Conservation (phyloP, 2,113 vertebrate genomes). For the Mesembrinibis cayennensis region DNA sequence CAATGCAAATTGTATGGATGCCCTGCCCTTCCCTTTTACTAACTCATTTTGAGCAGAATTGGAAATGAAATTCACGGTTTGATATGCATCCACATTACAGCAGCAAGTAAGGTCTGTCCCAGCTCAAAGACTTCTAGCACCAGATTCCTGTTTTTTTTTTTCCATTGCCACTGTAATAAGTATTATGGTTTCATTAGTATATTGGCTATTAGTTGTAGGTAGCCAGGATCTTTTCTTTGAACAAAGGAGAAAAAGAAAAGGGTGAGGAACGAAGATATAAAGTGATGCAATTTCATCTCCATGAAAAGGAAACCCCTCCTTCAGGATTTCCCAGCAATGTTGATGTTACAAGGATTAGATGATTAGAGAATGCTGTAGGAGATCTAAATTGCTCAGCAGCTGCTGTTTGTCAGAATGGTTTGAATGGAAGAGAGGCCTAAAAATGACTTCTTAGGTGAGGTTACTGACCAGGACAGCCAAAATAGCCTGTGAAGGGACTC, state of each 20-base stretch:
- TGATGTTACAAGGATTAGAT: not conserved
- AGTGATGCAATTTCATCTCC: not conserved
- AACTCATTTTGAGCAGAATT: not conserved
- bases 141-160: not conserved
- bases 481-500: not conserved
- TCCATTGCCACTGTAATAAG: not conserved
- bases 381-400: not conserved
- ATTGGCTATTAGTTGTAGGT: not conserved
- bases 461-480: not conserved
- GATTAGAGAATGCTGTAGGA: not conserved
- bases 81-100: not conserved
- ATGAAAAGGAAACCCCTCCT: not conserved
- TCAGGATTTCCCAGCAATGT: not conserved
- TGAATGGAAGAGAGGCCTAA: not conserved
- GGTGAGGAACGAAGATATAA: not conserved
- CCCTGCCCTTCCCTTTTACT: not conserved
- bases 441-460: not conserved
- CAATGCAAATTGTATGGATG: not conserved
- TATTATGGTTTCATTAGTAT: not conserved
- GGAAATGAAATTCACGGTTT: not conserved
- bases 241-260: not conserved
- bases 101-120: not conserved
- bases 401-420: not conserved
- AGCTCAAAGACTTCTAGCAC: not conserved
- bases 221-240: not conserved